A percentile compares a stretch with the other conserved stretches of the same genome.
Evolutionary conservation across 2,888 invertebrate species (phyloP).

Genomic region (Plutella xylostella): DNA sequence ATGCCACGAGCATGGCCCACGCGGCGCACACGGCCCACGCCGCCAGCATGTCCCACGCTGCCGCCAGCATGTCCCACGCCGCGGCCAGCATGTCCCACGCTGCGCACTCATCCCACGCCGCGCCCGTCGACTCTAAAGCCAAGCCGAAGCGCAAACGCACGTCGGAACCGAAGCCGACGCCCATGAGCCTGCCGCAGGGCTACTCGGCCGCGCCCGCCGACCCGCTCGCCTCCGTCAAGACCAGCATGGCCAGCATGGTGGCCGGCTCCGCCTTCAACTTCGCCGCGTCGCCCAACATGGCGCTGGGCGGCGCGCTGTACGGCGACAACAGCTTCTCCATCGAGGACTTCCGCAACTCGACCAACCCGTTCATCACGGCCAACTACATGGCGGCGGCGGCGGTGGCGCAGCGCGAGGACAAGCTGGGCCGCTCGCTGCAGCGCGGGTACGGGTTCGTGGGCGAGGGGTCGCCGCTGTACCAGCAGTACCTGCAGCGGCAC

Average conservation of each 20-base stretch:
- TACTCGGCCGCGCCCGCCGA: slow-evolving; percentile 72
- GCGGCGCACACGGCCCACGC: too few species aligned
- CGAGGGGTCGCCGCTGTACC: slow-evolving; percentile 77
- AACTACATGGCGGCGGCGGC: slow-evolving; percentile 58
- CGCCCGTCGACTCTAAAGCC: slow-evolving; percentile 37
- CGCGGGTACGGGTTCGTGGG: slow-evolving; percentile 29
- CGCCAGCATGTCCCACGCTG: slow-evolving; percentile 32
- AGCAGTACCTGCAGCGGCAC: slow-evolving; percentile 76
- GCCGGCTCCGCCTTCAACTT: slow-evolving; percentile 89
- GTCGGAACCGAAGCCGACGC: slow-evolving; percentile 38
- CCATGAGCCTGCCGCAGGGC: too few species aligned
- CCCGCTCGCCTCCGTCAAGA: slow-evolving; percentile 47
- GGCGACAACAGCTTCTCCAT: slow-evolving; percentile 75
- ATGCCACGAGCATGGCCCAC: too few species aligned
- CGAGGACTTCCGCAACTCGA: slow-evolving; percentile 74
- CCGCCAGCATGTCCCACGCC: slow-evolving; percentile 48
- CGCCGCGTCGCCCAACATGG: slow-evolving; percentile 75
- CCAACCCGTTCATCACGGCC: slow-evolving; percentile 72
- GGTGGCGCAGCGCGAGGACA: slow-evolving; percentile 50
- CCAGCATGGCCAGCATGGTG: slow-evolving; percentile 78
- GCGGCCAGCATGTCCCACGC: slow-evolving; percentile 44
- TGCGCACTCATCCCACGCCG: slow-evolving; percentile 38
- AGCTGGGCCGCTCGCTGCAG: slow-evolving; percentile 43
- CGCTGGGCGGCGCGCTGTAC: slow-evolving; percentile 67
- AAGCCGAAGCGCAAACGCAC: slow-evolving; percentile 50